Evolutionary conservation across 2,888 invertebrate genomes (phyloP).

Genomic region (Parnassius smintheus): DNA sequence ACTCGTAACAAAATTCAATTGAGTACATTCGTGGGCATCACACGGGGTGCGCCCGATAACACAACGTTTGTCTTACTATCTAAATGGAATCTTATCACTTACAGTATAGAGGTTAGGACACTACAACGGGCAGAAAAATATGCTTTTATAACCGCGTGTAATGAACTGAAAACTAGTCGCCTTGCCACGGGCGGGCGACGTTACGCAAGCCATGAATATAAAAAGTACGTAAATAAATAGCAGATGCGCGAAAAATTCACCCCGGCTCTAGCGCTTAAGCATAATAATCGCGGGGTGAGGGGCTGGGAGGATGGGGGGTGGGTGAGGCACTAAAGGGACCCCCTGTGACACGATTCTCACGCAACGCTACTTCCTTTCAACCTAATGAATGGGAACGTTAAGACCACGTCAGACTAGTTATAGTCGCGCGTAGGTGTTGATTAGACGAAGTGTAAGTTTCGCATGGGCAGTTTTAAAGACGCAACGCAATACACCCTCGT

Average conservation of each 20-base stretch:
- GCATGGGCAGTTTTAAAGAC: background rate
- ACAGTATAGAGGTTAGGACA: constrained; percentile 43
- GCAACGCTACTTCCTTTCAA: constrained; percentile 72
- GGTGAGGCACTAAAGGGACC: constrained; percentile 34
- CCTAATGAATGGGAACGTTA: constrained; percentile 74
- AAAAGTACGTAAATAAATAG: constrained; percentile 80
- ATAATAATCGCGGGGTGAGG: constrained; percentile 70
- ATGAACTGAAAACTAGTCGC: constrained; percentile 72
- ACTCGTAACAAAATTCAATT: constrained; percentile 63
- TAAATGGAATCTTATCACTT: constrained; percentile 38
- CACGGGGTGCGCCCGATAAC: constrained; percentile 65
- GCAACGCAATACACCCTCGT: background rate
- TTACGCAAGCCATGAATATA: constrained; percentile 76
- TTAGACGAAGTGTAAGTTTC: constrained; percentile 12
- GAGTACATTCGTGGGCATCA: constrained; percentile 59
- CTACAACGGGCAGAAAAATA: constrained; percentile 36
- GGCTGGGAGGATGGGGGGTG: constrained; percentile 37
- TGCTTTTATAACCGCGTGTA: constrained; percentile 58
- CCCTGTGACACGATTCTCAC: constrained; percentile 78
- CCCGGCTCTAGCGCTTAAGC: constrained; percentile 73
- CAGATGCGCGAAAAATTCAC: constrained; percentile 80
- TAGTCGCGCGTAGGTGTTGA: constrained; percentile 23
- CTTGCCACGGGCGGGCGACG: constrained; percentile 59
- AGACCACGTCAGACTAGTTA: constrained; percentile 60
- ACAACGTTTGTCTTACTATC: constrained; percentile 36